Evolutionary conservation across 2,888 invertebrate species (phyloP), one percentile per base, ranked within the genome.

Genomic region (Patella caerulea): DNA sequence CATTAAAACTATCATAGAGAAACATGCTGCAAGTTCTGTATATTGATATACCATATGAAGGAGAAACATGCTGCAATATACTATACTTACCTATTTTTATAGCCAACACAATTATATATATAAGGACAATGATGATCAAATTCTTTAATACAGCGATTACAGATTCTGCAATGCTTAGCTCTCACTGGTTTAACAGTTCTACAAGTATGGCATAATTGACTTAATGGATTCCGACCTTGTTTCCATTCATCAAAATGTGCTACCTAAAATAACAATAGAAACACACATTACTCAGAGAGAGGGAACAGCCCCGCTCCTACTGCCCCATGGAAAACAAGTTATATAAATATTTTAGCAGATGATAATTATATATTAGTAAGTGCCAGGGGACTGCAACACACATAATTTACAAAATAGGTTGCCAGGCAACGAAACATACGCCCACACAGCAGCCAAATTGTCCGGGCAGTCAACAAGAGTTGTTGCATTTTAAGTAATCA

Each of bases 111-210:
- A 91, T 98, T 98, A 92, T 97, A 96, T 86, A 98, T 97, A 90
- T 97, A 98, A 0, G 97, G 97, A 90, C 98, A 98, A 91, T 98
- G 97, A 92, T 98, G 97, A 91, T 98, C 97, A 89, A 97, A 97
- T 91, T 97, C 96, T 3, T 95, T 94, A 3, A 96, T 96, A 89
- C 96, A 96, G 78, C 96, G 94, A 90, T 97, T 97, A 92, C 97
- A 98, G 76, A 97, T 95, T 73, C 97, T 94, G 88, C 98, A 98
- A 91, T 98, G 97, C 91, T 97, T 97, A 9, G 97, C 96, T 89
- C 97, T 93, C 59, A 97, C 90, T 0, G 97, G 97, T 83, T 97
- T 94, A 80, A 97, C 93, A 86, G 96, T 96, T 76, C 96, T 94
- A 89, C 97, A 98, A 72, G 97, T 97, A 90, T 98, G 97, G 88